phyloP scores from a whole-genome alignment of 2,113 vertebrate genomes.

The Balaeniceps rex region DNA sequence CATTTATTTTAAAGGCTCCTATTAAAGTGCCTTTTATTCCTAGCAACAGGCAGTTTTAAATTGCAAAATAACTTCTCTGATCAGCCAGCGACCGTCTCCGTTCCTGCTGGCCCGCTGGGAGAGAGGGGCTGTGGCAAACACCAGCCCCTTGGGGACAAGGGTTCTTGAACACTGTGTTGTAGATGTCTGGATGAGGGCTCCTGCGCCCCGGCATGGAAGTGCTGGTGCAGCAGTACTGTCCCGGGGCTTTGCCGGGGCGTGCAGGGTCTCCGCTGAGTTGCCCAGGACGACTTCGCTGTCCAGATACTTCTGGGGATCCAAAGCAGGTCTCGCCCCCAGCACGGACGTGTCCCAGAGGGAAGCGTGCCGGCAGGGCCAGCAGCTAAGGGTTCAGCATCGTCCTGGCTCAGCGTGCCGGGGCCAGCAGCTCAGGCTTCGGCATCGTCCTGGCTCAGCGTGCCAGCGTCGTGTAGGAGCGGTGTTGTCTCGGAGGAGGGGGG shows the following conservation, averaged over 20 bases:
- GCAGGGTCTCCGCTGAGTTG: background rate
- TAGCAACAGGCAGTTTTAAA: background rate
- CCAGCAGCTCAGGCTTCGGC: background rate
- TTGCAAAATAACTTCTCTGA: background rate
- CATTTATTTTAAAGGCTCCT: slow-evolving; percentile 23
- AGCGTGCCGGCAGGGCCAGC: rapidly evolving
- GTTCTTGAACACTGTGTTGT: background rate
- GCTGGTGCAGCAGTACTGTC: background rate
- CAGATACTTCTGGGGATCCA: background rate
- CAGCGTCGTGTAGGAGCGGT: background rate
- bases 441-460: rapidly evolving
- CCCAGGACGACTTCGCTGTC: background rate
- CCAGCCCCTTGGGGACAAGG: background rate
- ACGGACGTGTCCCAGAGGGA: rapidly evolving
- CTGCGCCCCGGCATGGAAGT: rapidly evolving
- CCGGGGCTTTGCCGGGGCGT: background rate
- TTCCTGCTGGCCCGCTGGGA: background rate
- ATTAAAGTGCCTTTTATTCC: slow-evolving; percentile 9
- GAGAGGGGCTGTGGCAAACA: background rate
- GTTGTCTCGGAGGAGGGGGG: background rate
- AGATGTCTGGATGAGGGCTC: background rate
- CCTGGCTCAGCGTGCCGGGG: background rate
- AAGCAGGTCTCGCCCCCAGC: background rate
- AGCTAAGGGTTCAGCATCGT: background rate
- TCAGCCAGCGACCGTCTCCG: background rate